These are phyloP conservation scores for Oscheius sp. DNA, from an alignment of 1,140 invertebrate species.

Conservation along the genomic window DNA sequence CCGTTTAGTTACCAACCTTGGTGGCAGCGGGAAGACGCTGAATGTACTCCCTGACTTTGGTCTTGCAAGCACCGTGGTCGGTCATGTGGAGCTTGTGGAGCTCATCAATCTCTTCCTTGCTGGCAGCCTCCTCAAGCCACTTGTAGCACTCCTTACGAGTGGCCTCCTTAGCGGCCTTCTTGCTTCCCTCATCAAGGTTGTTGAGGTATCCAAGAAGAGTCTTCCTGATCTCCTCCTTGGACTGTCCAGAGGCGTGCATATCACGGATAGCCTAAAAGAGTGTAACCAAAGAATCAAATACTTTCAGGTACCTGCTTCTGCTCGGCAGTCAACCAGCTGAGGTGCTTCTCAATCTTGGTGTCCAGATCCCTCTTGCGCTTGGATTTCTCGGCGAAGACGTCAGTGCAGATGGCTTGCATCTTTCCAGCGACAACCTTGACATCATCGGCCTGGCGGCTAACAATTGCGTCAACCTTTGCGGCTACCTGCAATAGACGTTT, in stretches of 20 bases:
- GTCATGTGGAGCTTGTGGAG: slow-evolving; percentile 30
- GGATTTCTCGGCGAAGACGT: slow-evolving; percentile 12
- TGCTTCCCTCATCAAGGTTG: background rate
- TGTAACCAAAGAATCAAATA: too few species aligned
- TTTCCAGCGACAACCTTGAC: slow-evolving; percentile 17
- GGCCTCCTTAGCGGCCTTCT: slow-evolving; percentile 11
- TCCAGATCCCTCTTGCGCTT: slow-evolving; percentile 9
- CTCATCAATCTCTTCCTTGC: slow-evolving; percentile 18
- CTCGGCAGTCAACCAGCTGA: slow-evolving; percentile 17
- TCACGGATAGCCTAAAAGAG: slow-evolving; percentile 10
- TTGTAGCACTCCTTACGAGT: slow-evolving; percentile 21
- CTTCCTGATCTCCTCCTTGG: slow-evolving; percentile 20
- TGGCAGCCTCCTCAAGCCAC: slow-evolving; percentile 26
- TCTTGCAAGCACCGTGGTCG: slow-evolving; percentile 35
- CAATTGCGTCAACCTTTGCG: slow-evolving; percentile 5
- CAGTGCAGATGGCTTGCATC: slow-evolving; percentile 16
- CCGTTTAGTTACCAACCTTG: background rate
- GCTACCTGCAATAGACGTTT: background rate
- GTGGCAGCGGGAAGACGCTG: slow-evolving; percentile 5
- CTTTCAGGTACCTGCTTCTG: too few species aligned
- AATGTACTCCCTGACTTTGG: slow-evolving; percentile 25
- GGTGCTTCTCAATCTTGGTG: slow-evolving; percentile 27
- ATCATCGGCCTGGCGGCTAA: slow-evolving; percentile 18
- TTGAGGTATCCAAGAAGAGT: background rate
- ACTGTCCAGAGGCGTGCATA: slow-evolving; percentile 15